Base-by-base conservation (phyloP, 37 sponge, comb jelly and placozoan species). In the Aphrocallistes beatrix region DNA sequence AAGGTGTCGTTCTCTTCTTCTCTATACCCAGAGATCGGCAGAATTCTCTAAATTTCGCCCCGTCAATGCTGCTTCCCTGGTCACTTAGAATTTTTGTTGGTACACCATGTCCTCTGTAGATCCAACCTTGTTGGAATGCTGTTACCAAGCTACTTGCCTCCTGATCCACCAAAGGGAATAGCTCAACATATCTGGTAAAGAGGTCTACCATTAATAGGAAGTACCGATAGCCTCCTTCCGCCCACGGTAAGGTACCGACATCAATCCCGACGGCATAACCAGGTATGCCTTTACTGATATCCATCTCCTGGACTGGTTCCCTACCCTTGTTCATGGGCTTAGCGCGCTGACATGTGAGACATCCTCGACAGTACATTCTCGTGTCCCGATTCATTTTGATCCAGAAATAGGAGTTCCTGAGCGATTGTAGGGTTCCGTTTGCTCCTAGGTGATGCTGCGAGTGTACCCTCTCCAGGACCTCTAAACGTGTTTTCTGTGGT, bases 51-150 rank as follows among this genome's bases (percentile, higher is more conserved):
- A 60, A 60, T 60, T 60, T 3, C 34, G 8, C 75, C 21, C 75
- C 75, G 25, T 60, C 75, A 6, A 60, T 60, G n/a, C 75, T 60
- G 75, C 75, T 60, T 60, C 75, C 75, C n/a, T 60, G 75, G n/a
- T 60, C 75, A 28, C 75, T 60, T 60, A 60, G 75, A 60, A 60
- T 60, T 13, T 28, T 60, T 60, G 21, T 19, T 19, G 75, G 75
- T 60, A 60, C 75, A 60, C 75, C n/a, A 30, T 60, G 75, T 60
- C 75, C 75, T 60, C 75, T 60, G 21, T 28, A 60, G 10, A 60
- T 60, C 75, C 75, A 60, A 19, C 75, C 75, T 13, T 60, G 75
- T 28, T 60, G 6, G 34, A 60, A 60, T 8, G 75, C 75, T 32
- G 10, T 60, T 28, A 60, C 75, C n/a, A 60, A 60, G 34, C 75